phyloP scores from a whole-genome alignment of 2,797 vertebrate species.

The Pseudochirops corinnae region DNA sequence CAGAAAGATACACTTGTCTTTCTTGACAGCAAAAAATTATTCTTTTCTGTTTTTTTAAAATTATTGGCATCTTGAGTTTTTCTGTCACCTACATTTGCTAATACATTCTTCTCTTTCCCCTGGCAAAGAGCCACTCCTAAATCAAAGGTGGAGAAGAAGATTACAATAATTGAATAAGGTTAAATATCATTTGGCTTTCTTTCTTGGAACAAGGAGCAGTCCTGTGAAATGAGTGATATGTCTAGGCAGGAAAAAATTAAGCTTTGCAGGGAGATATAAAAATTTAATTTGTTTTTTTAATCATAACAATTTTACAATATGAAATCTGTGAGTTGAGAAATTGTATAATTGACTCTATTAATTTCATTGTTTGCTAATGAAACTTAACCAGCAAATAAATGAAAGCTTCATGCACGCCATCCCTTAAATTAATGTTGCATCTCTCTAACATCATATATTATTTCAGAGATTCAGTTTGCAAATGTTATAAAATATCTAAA shows the following conservation, averaged over 20 bases:
- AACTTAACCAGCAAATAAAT: slow-evolving; percentile 5
- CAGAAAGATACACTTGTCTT: too few species aligned
- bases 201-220: too few species aligned
- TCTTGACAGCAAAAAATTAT: too few species aligned
- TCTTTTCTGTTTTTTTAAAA: too few species aligned
- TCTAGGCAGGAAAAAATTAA: background rate
- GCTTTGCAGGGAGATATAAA: background rate
- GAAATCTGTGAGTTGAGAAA: slow-evolving; percentile 50
- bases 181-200: too few species aligned
- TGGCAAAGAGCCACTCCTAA: too few species aligned
- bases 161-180: too few species aligned
- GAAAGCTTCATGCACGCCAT: slow-evolving; percentile 23
- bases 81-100: too few species aligned
- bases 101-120: too few species aligned
- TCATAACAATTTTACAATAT: slow-evolving; percentile 17
- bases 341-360: background rate
- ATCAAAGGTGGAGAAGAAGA: too few species aligned
- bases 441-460: slow-evolving; percentile 6
- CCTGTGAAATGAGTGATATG: background rate
- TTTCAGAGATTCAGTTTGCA: background rate
- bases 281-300: slow-evolving; percentile 9
- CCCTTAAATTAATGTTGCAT: slow-evolving; percentile 43
- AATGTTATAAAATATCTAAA: background rate
- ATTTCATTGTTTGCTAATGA: slow-evolving; percentile 44
- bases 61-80: too few species aligned